Evolutionary conservation across 2,113 vertebrate genomes (phyloP).

Genomic region (Burhinus oedicnemus): DNA sequence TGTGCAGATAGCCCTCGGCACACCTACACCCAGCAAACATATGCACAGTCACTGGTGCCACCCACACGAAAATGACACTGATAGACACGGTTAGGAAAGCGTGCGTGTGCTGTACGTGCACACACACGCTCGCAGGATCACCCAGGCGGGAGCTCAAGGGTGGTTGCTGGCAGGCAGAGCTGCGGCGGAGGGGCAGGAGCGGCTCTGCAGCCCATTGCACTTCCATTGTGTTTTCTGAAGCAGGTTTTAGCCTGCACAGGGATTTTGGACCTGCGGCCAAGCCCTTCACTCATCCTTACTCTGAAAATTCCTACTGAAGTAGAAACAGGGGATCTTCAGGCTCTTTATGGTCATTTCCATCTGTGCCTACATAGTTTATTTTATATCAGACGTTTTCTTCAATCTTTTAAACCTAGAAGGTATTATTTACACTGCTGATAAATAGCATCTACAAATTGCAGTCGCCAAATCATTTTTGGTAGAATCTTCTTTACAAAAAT

Average conservation of each 20-base stretch:
- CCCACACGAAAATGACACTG: background rate
- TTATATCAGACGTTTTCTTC: background rate
- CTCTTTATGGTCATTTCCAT: background rate
- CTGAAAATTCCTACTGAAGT: background rate
- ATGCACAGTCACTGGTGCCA: background rate
- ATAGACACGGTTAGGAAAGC: background rate
- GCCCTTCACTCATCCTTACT: background rate
- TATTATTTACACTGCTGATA: background rate
- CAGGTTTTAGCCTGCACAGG: background rate
- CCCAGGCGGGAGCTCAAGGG: background rate
- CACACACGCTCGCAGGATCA: background rate
- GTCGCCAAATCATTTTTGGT: background rate
- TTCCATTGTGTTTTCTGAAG: background rate
- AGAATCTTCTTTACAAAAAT: background rate
- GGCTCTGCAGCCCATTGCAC: background rate
- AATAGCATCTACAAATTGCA: background rate
- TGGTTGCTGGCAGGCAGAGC: background rate
- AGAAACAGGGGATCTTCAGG: background rate
- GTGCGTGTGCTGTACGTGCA: background rate
- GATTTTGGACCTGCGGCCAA: background rate
- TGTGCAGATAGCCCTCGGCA: background rate
- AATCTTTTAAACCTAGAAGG: background rate
- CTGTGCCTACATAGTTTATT: accelerated
- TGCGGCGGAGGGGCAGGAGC: background rate
- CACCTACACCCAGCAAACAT: slow-evolving; percentile 9